A percentile compares a stretch with the other conserved stretches of the same genome.
phyloP scores from a whole-genome alignment of 2,113 vertebrate genomes.

The Cheilinus undulatus region DNA sequence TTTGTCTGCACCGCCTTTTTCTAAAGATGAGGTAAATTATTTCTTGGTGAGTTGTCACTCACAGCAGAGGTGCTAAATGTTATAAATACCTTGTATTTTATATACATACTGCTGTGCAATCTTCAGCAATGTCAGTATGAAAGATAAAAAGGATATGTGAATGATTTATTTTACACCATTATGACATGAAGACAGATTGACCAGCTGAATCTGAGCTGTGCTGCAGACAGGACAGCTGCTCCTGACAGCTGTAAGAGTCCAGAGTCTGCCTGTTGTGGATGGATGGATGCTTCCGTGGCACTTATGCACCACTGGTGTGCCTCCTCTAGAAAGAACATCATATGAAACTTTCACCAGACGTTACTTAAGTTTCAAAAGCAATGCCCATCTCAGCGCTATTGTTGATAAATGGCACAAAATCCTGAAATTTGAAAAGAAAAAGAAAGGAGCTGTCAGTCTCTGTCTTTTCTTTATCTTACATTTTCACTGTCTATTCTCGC shows the following conservation, averaged over 20 bases:
- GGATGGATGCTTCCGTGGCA: slow-evolving; percentile 7
- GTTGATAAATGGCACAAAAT: background rate
- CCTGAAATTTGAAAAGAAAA: background rate
- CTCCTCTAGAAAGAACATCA: background rate
- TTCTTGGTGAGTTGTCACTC: too few relatives aligned
- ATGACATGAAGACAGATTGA: background rate
- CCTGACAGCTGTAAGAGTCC: slow-evolving; percentile 23
- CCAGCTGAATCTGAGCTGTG: slow-evolving; percentile 2
- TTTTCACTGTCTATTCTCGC: background rate
- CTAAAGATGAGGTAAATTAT: too few relatives aligned
- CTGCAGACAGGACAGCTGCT: slow-evolving; percentile 30
- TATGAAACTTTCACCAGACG: background rate
- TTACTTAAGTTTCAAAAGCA: slow-evolving; percentile 7
- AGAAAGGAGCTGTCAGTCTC: background rate
- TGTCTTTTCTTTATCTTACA: slow-evolving; percentile 4
- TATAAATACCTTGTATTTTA: too few relatives aligned
- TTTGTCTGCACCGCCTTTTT: too few relatives aligned
- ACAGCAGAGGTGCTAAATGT: background rate
- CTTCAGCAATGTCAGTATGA: background rate
- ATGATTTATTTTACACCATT: background rate
- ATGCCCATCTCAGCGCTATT: slow-evolving; percentile 10
- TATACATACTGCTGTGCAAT: background rate
- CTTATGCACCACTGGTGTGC: slow-evolving; percentile 10
- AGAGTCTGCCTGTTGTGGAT: slow-evolving; percentile 7
- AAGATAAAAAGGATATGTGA: background rate